Base-by-base conservation (phyloP, 2,113 vertebrate species). In the Todiramphus saurophagus region DNA sequence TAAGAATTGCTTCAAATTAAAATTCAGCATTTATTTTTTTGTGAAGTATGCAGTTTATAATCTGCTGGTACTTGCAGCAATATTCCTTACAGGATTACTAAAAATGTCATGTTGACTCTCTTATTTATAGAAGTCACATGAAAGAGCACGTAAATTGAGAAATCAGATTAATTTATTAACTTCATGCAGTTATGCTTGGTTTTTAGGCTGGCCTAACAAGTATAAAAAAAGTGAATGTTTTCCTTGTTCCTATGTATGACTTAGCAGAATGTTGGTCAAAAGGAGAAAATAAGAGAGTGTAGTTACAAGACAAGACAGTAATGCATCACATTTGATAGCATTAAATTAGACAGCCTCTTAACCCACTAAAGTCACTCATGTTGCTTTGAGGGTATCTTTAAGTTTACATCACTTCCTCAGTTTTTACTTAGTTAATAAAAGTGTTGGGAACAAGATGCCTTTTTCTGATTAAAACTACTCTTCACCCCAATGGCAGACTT, bases 361-460 rank as follows among this genome's bases (percentile, higher is more conserved):
- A 58, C 23, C 5, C 13, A 28, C 18, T 43, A 10, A 58, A 87
- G 25, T 58, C 17, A 63, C 13, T 59, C 9, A 30, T 9, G 7
- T 44, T 72, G 30, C 8, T 79, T 68, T 73, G 9, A 76, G 82
- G n/a, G 15, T 10, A 75, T 6, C 30, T 4, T 35, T 4, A 35
- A 48, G 8, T 46, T 91, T 50, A 69, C 11, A 39, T 4, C 25
- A 7, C 11, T 56, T 68, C n/a, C 60, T 80, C 19, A 28, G 1
- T 78, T 75, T 89, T 35, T 67, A 14, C 19, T 27, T 2, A 51
- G 24, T 16, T 78, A 50, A 8, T 62, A 16, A 10, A 56, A 68
- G 7, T 0, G 0, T 12, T 7, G 62, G 17, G 6, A 92, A 18
- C 14, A 69, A 68, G 13, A 21, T 28, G 50, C 33, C 18, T 16